phyloP scores from a whole-genome alignment of 2,888 invertebrate genomes.

The Andrena trimmerana region DNA sequence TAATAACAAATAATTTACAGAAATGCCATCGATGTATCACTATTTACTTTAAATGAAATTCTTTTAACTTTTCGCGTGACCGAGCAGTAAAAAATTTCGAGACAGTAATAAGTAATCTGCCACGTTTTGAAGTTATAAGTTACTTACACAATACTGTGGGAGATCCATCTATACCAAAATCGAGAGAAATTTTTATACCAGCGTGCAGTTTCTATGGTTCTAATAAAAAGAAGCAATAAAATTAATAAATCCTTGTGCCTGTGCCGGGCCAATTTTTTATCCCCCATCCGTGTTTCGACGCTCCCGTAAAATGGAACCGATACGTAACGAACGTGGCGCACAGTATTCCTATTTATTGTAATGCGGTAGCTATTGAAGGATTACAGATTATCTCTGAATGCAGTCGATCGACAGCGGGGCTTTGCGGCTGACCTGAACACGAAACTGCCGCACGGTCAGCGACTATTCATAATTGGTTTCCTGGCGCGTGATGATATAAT shows the following conservation, averaged over 20 bases:
- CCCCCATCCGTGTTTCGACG: not conserved
- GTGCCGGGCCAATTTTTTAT: not conserved
- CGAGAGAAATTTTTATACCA: too few species aligned
- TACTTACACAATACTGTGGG: too few species aligned
- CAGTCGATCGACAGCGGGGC: slow-evolving; percentile 66
- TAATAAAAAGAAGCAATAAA: not conserved
- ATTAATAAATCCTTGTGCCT: not conserved
- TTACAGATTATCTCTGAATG: slow-evolving; percentile 75
- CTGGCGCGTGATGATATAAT: slow-evolving; percentile 56
- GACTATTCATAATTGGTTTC: slow-evolving; percentile 65
- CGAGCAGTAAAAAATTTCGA: too few species aligned
- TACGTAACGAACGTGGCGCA: slow-evolving; percentile 9
- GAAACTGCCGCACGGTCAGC: slow-evolving; percentile 56
- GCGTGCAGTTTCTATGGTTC: not conserved
- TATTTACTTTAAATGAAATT: too few species aligned
- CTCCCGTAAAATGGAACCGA: slow-evolving; percentile 15
- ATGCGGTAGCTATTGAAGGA: slow-evolving; percentile 81
- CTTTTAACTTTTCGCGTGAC: too few species aligned
- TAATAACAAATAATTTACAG: too few species aligned
- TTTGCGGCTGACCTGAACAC: slow-evolving; percentile 70
- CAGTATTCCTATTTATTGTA: slow-evolving; percentile 73
- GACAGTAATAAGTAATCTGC: too few species aligned
- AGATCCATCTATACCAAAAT: too few species aligned
- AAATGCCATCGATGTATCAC: too few species aligned
- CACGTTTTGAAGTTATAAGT: too few species aligned